Conservation (phyloP, 1,140 invertebrate species). For the Drosophila bocqueti region DNA sequence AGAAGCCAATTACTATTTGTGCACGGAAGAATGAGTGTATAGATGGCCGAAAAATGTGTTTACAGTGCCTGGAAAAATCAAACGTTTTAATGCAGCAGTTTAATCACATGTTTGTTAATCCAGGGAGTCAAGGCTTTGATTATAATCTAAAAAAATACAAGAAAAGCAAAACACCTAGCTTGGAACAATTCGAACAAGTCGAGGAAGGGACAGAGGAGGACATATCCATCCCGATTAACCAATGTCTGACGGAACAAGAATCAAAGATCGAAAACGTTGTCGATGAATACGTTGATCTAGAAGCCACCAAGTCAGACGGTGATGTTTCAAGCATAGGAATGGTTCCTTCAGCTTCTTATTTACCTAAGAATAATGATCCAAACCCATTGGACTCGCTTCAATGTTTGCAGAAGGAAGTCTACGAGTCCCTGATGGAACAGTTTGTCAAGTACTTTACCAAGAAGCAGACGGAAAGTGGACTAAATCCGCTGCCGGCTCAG, state of each 20-base stretch:
- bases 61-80: neutral
- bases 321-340: neutral
- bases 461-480: neutral
- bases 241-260: neutral
- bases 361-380: too few relatives aligned
- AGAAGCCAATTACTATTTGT: neutral
- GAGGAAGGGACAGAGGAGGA: neutral
- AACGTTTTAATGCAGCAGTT: slow-evolving; percentile 12
- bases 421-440: slow-evolving; percentile 14
- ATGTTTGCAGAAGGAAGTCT: slow-evolving; percentile 7
- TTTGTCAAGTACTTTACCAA: slow-evolving; percentile 1
- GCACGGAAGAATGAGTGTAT: neutral
- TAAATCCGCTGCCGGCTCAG: neutral
- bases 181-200: neutral
- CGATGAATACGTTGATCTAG: neutral
- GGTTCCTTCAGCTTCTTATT: neutral
- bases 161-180: neutral
- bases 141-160: neutral
- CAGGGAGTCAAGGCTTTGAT: neutral
- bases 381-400: neutral
- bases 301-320: neutral
- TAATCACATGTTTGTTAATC: neutral
- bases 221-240: neutral
- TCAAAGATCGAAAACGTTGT: neutral
- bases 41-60: neutral